Conservation (phyloP, 2,113 vertebrate species). For the Pica pica region DNA sequence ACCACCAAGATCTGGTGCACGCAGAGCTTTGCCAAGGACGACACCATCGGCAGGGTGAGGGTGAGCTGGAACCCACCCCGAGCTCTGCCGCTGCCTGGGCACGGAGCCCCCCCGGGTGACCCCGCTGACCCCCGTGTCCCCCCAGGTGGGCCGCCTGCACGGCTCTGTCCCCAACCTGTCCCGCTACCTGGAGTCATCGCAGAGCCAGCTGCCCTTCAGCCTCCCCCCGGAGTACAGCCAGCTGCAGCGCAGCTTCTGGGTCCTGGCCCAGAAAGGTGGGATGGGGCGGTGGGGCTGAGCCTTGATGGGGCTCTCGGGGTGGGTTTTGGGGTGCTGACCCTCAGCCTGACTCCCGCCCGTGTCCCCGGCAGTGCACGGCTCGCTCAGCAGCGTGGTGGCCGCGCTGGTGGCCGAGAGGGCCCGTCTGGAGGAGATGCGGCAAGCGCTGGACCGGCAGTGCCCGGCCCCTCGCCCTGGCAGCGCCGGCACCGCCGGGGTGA, state of each 20-base stretch:
- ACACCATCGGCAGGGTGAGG: slow-evolving; percentile 82
- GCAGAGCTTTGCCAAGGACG: slow-evolving; percentile 84
- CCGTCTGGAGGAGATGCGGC: slow-evolving; percentile 58
- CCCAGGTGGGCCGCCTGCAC: slow-evolving; percentile 61
- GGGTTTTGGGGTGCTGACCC: background rate
- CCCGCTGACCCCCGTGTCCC: background rate
- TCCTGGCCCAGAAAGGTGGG: slow-evolving; percentile 82
- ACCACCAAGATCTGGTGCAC: slow-evolving; percentile 79
- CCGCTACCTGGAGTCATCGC: slow-evolving; percentile 80
- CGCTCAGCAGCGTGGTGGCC: slow-evolving; percentile 68
- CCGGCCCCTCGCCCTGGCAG: background rate
- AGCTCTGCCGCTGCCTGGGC: accelerated
- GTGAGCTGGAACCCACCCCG: accelerated
- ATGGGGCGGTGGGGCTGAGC: background rate
- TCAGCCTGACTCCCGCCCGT: background rate
- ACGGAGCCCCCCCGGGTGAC: accelerated
- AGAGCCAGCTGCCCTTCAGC: slow-evolving; percentile 77
- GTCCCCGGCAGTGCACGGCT: slow-evolving; percentile 61
- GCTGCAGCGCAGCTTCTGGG: slow-evolving; percentile 86
- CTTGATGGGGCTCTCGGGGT: accelerated
- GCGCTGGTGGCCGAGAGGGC: slow-evolving; percentile 57
- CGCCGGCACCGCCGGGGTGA: background rate
- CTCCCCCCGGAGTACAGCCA: slow-evolving; percentile 81
- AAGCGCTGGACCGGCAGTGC: slow-evolving; percentile 6
- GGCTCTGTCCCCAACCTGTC: slow-evolving; percentile 88